Base-by-base conservation (phyloP, 2,888 invertebrate genomes). In the Tipula confusa region DNA sequence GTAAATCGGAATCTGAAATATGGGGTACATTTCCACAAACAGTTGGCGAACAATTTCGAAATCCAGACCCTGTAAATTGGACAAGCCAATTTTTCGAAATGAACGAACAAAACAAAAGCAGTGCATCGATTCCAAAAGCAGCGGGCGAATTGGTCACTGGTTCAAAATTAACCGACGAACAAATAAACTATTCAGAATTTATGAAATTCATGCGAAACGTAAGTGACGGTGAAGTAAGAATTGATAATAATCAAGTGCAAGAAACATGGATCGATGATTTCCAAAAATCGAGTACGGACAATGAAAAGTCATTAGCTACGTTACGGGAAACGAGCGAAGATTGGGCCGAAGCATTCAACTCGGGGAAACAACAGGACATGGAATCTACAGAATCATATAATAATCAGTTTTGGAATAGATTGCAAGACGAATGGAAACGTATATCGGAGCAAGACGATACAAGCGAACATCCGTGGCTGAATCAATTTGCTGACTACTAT, bases 151-250 rank as follows among this genome's bases (percentile, higher is more conserved):
- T 82, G 11, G 13, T 82, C 11, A 24, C 24, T 24, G 80, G 80
- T 29, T 33, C 31, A 90, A 82, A 90, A 92, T 82, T 91, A 92
- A 2, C 91, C 92, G 86, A 90, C 91, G 86, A 93, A 85, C 93
- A 94, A 87, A 91, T 94, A 86, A 93, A 93, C 28, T 94, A 94
- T 87, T 95, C 94, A 83, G 91, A 95, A 91, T 96, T 96, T 87
- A 94, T 96, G 94, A 94, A 93, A 87, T 96, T 96, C 88, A 95
- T 96, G 93, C 93, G 93, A 87, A 93, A 93, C 89, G 93, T 95
- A 84, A 93, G 93, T 87, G 92, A 93, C 86, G 93, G 93, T 79
- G 93, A 94, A 85, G 88, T 92, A 83, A 90, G 91, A 84, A 88
- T 93, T 80, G 91, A 92, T 83, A 89, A 92, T 82, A 83, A 43